These are phyloP conservation scores for Perognathus longimembris DNA, from an alignment of 2,113 vertebrate species.

Conservation along the genomic window DNA sequence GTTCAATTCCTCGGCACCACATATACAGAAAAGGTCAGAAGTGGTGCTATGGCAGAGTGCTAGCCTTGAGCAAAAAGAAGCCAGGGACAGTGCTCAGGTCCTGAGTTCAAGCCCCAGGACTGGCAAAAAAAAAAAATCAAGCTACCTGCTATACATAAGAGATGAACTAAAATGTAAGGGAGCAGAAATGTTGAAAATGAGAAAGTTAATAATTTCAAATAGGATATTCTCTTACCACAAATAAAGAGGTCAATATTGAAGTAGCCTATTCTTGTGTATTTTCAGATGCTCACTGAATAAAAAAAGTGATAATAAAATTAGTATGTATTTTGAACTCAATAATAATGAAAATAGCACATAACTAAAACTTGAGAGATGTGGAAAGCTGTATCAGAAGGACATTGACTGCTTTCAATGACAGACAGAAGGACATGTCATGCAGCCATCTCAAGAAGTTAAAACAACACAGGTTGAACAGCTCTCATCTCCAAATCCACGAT, in stretches of 20 bases:
- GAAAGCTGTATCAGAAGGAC: not conserved
- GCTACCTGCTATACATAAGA: no score
- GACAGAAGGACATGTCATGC: not conserved
- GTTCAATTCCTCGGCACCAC: no score
- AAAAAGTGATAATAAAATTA: not conserved
- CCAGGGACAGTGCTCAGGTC: no score
- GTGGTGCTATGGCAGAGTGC: no score
- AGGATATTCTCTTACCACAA: not conserved
- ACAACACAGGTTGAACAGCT: not conserved
- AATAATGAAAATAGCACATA: not conserved
- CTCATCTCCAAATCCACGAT: no score
- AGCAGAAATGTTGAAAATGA: no score
- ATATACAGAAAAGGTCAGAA: no score
- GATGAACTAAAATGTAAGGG: no score
- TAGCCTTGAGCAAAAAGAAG: no score
- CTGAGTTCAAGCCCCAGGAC: no score
- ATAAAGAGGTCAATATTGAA: not conserved
- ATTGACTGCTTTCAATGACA: not conserved
- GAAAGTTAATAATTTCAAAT: no score
- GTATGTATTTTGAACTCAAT: not conserved
- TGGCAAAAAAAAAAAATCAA: no score
- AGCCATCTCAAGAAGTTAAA: not conserved
- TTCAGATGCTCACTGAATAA: not conserved
- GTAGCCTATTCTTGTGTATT: not conserved
- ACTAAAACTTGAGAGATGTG: not conserved